Evolutionary conservation across 2,888 invertebrate genomes (phyloP), one percentile per base, ranked within the genome.

Genomic region (Lamellibrachia satsuma): DNA sequence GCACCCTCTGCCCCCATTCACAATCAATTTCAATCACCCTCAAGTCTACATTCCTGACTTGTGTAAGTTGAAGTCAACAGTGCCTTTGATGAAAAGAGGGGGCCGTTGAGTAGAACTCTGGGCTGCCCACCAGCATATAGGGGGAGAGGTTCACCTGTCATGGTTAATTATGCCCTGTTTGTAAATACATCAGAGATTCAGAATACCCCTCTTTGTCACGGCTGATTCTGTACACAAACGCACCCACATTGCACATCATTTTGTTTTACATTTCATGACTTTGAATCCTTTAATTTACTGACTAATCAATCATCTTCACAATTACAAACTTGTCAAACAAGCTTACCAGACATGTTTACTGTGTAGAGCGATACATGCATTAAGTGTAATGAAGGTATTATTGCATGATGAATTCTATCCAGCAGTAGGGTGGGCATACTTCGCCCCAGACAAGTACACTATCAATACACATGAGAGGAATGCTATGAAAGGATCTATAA

Each of bases 11-110:
- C 75, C 75, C 75, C 75, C 75, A 39, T 75, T 75, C 75, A 6
- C 75, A 75, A 75, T 75, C 75, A 75, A 75, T 75, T 75, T 75
- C 75, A 75, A 75, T 75, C 75, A 75, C 75, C 22, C 57, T 11
- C 1, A 6, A 22, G n/a, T 75, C 22, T 22, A 75, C 75, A 75
- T 75, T 75, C 75, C 75, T 75, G 75, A 75, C 75, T n/a, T n/a
- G n/a, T 75, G 75, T 75, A 75, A 75, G 75, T 75, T 22, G 22
- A 11, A 75, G 75, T 75, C 75, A 75, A 75, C 75, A 75, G 75
- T 15, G 22, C 75, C 75, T 75, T 75, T 75, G 75, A 75, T 75
- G 75, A 75, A 75, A 75, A 15, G 39, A 39, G 39, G 39, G 39
- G 39, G 0, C 75, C 6, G 75, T 75, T 75, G 22, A 75, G 75